Conservation (phyloP, 2,888 invertebrate species). For the Eristalis pertinax region DNA sequence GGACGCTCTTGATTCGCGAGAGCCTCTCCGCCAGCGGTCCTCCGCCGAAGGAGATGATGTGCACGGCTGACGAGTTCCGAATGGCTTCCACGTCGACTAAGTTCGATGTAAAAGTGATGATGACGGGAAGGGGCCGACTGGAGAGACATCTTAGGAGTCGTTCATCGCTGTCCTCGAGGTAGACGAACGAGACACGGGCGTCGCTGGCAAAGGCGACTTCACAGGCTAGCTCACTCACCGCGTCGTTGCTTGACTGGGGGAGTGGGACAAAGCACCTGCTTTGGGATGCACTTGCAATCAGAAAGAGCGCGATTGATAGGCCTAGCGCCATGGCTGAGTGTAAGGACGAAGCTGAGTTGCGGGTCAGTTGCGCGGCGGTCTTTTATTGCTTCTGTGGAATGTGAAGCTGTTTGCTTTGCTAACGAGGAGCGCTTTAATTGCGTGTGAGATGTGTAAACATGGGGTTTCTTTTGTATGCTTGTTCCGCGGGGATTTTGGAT, state of each 20-base stretch:
- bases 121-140: conserved; percentile 1
- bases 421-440: conserved; percentile 29
- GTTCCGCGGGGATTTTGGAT: no score
- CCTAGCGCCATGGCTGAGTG: background rate
- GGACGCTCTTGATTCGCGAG: background rate
- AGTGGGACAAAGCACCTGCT: conserved; percentile 2
- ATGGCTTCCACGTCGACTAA: background rate
- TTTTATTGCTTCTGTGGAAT: background rate
- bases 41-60: conserved; percentile 30
- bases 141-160: conserved; percentile 35
- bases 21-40: background rate
- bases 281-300: background rate
- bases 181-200: conserved; percentile 40
- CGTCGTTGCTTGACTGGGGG: background rate
- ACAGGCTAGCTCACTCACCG: conserved; percentile 20
- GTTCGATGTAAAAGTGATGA: background rate
- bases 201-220: conserved; percentile 25
- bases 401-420: conserved; percentile 12
- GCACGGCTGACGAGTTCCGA: conserved; percentile 8
- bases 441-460: background rate
- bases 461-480: no score
- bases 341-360: background rate
- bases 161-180: conserved; percentile 23
- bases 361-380: background rate
- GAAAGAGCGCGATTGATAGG: background rate